Conservation (phyloP, 2,888 invertebrate species). For the Lasius fuliginosus region DNA sequence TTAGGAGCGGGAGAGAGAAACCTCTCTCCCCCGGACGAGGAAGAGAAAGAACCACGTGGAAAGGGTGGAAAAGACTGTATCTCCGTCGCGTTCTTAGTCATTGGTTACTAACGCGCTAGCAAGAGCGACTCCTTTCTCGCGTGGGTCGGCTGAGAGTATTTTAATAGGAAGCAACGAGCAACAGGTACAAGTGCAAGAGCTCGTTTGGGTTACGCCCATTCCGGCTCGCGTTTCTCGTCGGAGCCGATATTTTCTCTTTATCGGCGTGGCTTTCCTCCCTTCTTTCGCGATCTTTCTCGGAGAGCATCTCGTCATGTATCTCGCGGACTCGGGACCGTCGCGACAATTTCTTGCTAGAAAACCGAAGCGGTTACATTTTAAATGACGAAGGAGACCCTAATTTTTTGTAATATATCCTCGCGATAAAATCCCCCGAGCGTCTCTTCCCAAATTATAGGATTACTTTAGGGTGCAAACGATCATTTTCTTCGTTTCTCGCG, state of each 20-base stretch:
- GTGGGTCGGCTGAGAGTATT: conserved; percentile 77
- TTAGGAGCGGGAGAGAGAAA: not conserved
- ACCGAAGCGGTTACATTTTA: not conserved
- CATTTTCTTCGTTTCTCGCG: conserved; percentile 17
- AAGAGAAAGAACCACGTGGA: conserved; percentile 46
- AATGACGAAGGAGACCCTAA: not conserved
- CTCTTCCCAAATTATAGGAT: not conserved
- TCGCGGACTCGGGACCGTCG: conserved; percentile 30
- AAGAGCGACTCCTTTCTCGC: conserved; percentile 76
- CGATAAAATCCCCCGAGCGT: not conserved
- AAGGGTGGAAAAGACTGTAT: conserved; percentile 60
- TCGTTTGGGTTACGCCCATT: conserved; percentile 79
- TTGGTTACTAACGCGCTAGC: conserved; percentile 72
- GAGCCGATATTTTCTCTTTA: conserved; percentile 72
- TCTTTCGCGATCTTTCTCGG: conserved; percentile 56
- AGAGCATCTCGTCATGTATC: conserved; percentile 34
- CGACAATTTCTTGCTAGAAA: not conserved
- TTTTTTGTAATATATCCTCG: not conserved
- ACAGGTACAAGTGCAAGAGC: conserved; percentile 77
- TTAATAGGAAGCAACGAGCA: conserved; percentile 81
- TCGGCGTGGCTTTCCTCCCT: conserved; percentile 72
- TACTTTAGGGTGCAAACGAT: not conserved
- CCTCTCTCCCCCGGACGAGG: not conserved
- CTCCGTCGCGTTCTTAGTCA: conserved; percentile 69
- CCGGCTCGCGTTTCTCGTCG: conserved; percentile 67